Conservation (phyloP, 1,140 invertebrate genomes). For the fruit fly (Drosophila melanogaster) region DNA sequence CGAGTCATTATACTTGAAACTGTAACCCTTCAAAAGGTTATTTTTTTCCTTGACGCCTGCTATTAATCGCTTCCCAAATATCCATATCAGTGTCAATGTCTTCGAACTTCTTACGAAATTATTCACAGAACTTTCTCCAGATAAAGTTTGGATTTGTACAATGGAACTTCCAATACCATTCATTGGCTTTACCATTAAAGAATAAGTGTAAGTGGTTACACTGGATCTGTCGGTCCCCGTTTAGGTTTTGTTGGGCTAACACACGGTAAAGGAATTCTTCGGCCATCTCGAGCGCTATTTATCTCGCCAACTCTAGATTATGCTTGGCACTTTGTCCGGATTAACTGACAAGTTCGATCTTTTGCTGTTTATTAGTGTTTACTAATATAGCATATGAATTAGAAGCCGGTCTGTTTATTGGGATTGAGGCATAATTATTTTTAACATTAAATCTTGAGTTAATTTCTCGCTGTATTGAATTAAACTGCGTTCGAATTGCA, state of each 20-base stretch:
- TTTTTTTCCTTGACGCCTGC: background rate
- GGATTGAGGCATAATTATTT: too few species aligned
- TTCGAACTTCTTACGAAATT: background rate
- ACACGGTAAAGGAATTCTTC: too few species aligned
- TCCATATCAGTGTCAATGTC: slow-evolving; percentile 1
- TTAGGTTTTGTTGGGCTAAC: background rate
- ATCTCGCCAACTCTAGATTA: too few species aligned
- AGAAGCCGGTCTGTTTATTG: too few species aligned
- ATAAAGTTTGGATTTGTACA: background rate
- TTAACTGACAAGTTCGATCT: too few species aligned
- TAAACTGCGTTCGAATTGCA: too few species aligned
- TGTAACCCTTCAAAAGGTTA: slow-evolving; percentile 8
- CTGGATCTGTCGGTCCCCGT: background rate
- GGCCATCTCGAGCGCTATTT: too few species aligned
- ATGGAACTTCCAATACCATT: background rate
- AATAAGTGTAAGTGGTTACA: background rate
- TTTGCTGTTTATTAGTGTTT: too few species aligned
- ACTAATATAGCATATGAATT: too few species aligned
- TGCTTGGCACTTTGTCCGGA: too few species aligned
- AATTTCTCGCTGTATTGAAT: too few species aligned
- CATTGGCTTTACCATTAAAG: background rate
- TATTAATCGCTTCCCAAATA: slow-evolving; percentile 9
- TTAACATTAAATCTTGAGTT: too few species aligned
- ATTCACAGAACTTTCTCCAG: background rate
- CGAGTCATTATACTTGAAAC: slow-evolving; percentile 1